phyloP scores from a whole-genome alignment of 2,888 invertebrate genomes.

The Phasia obesa region DNA sequence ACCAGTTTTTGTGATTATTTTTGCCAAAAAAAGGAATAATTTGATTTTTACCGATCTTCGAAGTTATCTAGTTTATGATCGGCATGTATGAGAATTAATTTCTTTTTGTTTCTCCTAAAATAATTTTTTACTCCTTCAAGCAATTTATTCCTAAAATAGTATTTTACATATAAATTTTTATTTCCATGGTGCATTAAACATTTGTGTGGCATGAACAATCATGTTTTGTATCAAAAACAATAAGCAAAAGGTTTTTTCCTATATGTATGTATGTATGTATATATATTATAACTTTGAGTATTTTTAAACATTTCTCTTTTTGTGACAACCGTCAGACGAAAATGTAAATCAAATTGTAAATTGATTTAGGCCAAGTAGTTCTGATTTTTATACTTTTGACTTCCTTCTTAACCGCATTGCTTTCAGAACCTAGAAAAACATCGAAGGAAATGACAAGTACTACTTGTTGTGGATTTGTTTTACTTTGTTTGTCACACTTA shows the following conservation, averaged over 20 bases:
- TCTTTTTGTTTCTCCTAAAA: too few relatives aligned
- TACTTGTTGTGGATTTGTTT: constrained; percentile 39
- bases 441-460: constrained; percentile 12
- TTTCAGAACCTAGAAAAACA: constrained; percentile 12
- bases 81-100: too few relatives aligned
- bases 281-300: background rate
- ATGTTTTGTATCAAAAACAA: too few relatives aligned
- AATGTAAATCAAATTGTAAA: constrained; percentile 61
- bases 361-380: constrained; percentile 63
- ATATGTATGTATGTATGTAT: background rate
- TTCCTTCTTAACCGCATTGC: background rate
- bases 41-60: too few relatives aligned
- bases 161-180: too few relatives aligned
- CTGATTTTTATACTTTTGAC: constrained; percentile 42
- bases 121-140: too few relatives aligned
- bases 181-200: too few relatives aligned
- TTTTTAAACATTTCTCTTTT: constrained; percentile 17
- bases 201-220: too few relatives aligned
- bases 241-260: background rate
- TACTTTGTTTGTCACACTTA: constrained; percentile 53
- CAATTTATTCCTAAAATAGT: too few relatives aligned
- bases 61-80: too few relatives aligned
- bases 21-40: too few relatives aligned
- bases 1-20: too few relatives aligned
- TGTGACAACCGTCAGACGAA: constrained; percentile 48